Evolutionary conservation across 2,888 invertebrate genomes (phyloP).

Genomic region (Netelia virgata): DNA sequence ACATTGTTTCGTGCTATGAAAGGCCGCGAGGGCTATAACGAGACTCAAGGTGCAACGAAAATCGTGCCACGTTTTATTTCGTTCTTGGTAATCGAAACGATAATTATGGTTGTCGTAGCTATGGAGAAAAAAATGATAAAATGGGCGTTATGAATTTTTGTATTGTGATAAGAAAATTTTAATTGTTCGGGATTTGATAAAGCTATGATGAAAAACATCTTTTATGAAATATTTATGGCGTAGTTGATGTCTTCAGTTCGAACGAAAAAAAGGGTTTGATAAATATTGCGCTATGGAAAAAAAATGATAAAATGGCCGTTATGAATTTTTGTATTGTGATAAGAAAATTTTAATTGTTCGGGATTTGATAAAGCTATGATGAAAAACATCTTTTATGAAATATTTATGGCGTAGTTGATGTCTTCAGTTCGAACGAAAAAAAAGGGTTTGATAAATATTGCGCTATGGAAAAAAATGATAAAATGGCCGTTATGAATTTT

Average conservation of each 20-base stretch:
- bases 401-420: neutral
- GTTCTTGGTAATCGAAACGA: neutral
- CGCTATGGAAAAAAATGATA: neutral
- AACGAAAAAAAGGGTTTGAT: neutral
- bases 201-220: neutral
- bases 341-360: no score
- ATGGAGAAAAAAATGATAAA: no score
- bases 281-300: neutral
- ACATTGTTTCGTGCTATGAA: neutral
- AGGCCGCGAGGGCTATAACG: constrained; percentile 29
- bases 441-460: neutral
- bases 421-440: neutral
- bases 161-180: no score
- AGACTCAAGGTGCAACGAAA: neutral
- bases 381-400: neutral
- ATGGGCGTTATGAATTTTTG: no score
- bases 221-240: neutral
- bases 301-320: no score
- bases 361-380: neutral
- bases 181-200: neutral
- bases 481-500: no score
- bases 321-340: no score
- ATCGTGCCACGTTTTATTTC: neutral
- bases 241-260: neutral
- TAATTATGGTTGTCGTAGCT: no score